Percentiles rank a stretch among this genome's conserved stretches.
phyloP scores from a whole-genome alignment of 2,113 vertebrate genomes.

The Chelonoidis abingdonii region DNA sequence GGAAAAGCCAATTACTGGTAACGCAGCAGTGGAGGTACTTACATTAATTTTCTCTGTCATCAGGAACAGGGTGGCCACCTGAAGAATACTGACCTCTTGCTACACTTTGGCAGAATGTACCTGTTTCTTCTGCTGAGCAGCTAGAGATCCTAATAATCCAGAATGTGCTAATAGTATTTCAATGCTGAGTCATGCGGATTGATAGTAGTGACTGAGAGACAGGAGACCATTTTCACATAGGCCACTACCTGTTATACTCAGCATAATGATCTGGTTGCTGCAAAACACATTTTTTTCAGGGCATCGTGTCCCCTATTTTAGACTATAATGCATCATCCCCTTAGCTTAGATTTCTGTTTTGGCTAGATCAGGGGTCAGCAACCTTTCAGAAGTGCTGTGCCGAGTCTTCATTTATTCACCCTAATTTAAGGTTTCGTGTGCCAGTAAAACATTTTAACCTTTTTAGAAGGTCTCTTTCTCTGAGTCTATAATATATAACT shows the following conservation, averaged over 20 bases:
- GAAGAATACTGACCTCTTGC: not conserved
- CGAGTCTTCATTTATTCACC: no score
- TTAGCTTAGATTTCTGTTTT: not conserved
- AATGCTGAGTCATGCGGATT: accelerated
- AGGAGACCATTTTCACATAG: not conserved
- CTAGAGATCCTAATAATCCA: not conserved
- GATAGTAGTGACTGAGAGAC: accelerated
- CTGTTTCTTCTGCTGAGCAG: not conserved
- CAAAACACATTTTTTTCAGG: not conserved
- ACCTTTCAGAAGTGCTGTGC: no score
- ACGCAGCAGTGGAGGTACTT: not conserved
- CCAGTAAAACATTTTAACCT: no score
- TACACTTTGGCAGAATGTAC: not conserved
- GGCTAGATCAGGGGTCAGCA: not conserved
- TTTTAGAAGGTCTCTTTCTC: no score
- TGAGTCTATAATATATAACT: no score
- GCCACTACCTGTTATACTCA: not conserved
- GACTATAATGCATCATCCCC: not conserved
- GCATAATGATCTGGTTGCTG: not conserved
- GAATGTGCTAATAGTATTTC: not conserved
- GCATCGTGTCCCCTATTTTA: not conserved
- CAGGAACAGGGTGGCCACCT: not conserved
- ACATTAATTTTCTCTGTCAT: not conserved
- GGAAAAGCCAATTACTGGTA: accelerated
- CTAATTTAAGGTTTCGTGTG: no score